A percentile compares a stretch with the other conserved stretches of the same genome.
Evolutionary conservation across 2,888 invertebrate genomes (phyloP).

Genomic region (Amiota communis): DNA sequence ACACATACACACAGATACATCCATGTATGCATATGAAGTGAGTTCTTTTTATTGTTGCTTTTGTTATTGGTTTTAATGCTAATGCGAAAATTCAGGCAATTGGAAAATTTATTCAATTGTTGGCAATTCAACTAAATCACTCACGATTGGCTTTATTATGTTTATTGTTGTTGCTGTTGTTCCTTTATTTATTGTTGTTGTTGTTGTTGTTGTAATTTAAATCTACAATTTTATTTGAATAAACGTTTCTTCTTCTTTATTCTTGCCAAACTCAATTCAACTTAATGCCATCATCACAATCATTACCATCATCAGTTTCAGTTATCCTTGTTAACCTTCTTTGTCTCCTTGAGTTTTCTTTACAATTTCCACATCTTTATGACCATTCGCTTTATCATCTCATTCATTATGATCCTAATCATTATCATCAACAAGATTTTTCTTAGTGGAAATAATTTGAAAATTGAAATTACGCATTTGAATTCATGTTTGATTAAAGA

Average conservation of each 20-base stretch:
- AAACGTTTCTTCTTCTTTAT: slow-evolving; percentile 5
- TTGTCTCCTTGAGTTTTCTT: too few species aligned
- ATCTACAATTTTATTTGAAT: slow-evolving; percentile 40
- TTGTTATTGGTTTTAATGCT: slow-evolving; percentile 56
- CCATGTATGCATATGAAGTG: slow-evolving; percentile 27
- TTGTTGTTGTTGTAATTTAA: slow-evolving; percentile 31
- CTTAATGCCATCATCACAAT: slow-evolving; percentile 15
- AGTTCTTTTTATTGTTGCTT: slow-evolving; percentile 33
- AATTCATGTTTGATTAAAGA: slow-evolving; percentile 35
- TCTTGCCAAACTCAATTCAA: slow-evolving; percentile 27
- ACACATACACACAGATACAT: slow-evolving; percentile 7
- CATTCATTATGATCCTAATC: slow-evolving; percentile 24
- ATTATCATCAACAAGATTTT: slow-evolving; percentile 33
- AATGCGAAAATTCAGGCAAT: slow-evolving; percentile 68
- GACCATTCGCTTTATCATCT: slow-evolving; percentile 38
- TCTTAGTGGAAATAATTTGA: slow-evolving; percentile 63
- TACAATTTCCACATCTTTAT: neutral
- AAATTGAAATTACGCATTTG: slow-evolving; percentile 58
- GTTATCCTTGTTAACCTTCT: too few species aligned
- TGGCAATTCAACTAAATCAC: slow-evolving; percentile 67
- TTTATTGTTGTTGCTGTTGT: slow-evolving; percentile 37
- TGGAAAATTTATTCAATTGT: slow-evolving; percentile 72
- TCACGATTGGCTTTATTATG: slow-evolving; percentile 64
- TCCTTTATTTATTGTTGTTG: slow-evolving; percentile 44
- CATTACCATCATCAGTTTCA: neutral